phyloP scores from a whole-genome alignment of 2,888 invertebrate species.

The Tipula vernalis region DNA sequence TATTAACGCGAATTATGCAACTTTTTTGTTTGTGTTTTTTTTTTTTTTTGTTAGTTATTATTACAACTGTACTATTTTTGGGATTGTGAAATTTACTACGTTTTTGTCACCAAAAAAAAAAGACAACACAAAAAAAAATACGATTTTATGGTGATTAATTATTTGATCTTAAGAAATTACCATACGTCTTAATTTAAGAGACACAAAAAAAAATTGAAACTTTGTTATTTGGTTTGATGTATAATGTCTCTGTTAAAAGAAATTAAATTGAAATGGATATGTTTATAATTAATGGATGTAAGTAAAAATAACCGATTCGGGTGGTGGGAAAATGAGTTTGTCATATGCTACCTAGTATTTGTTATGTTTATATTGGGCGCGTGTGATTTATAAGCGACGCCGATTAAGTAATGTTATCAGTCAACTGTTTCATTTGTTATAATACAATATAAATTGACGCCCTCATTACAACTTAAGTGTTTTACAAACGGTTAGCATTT shows the following conservation, averaged over 20 bases:
- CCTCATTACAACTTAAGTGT: background rate
- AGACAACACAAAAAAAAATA: background rate
- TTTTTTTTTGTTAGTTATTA: background rate
- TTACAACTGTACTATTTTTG: background rate
- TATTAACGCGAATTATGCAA: background rate
- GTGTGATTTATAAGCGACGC: background rate
- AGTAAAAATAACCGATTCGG: background rate
- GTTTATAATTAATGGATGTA: background rate
- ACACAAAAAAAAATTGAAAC: background rate
- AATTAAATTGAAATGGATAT: background rate
- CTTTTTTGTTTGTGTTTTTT: background rate
- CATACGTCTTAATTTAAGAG: background rate
- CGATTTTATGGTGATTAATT: slow-evolving; percentile 4
- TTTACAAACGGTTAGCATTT: background rate
- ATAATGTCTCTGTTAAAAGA: background rate
- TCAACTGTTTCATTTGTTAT: background rate
- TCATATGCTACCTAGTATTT: background rate
- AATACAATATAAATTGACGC: background rate
- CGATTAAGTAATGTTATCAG: background rate
- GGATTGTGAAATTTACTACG: background rate
- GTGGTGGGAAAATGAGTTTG: background rate
- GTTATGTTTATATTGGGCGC: background rate
- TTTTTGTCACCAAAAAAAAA: background rate
- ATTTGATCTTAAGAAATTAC: background rate
- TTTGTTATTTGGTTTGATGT: background rate